A percentile compares a stretch with the other conserved stretches of the same genome.
These are phyloP conservation scores for Tinea pellionella DNA, from an alignment of 2,888 invertebrate genomes.

Conservation along the genomic window DNA sequence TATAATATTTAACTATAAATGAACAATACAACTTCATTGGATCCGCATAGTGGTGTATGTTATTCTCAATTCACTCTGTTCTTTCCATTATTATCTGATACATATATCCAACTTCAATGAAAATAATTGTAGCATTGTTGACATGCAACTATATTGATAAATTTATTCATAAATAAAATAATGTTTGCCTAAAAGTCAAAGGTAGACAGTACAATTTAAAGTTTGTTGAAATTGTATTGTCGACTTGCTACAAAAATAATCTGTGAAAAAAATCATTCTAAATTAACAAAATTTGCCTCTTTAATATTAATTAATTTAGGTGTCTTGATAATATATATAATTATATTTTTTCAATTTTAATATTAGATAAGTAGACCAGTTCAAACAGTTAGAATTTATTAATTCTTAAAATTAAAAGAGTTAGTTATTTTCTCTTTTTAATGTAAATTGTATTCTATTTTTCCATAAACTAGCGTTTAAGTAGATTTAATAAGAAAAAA, in stretches of 20 bases:
- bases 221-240: not conserved
- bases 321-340: not conserved
- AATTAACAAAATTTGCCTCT: not conserved
- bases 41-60: too few species aligned
- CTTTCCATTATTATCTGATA: too few species aligned
- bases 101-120: too few species aligned
- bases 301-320: slow-evolving; percentile 9
- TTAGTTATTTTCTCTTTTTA: not conserved
- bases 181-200: too few species aligned
- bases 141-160: too few species aligned
- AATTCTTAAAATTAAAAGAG: not conserved
- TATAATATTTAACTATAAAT: too few species aligned
- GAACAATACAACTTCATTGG: too few species aligned
- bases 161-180: too few species aligned
- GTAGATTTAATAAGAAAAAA: not conserved
- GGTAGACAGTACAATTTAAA: too few species aligned
- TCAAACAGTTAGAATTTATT: not conserved
- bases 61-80: too few species aligned
- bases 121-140: too few species aligned
- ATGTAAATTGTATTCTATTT: slow-evolving; percentile 7
- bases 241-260: not conserved
- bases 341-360: not conserved
- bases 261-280: not conserved
- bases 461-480: not conserved
- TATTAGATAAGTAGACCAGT: slow-evolving; percentile 1